Evolutionary conservation across 2,888 invertebrate species (phyloP), one percentile per base, ranked within the genome.

Genomic region (Lasioglossum morio): DNA sequence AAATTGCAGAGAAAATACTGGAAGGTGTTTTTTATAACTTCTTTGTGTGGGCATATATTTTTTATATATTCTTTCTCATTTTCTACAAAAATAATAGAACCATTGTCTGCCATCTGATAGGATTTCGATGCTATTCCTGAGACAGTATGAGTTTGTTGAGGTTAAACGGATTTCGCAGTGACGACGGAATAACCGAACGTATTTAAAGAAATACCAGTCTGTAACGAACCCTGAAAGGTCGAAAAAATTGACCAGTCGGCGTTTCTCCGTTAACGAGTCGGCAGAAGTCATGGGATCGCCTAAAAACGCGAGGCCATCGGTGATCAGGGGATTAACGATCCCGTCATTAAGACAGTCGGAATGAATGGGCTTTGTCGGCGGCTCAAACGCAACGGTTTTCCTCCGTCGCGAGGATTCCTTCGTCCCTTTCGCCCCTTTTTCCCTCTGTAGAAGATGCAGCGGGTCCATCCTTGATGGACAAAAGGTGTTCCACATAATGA

Each of bases 401-500:
- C 78, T 83, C 63, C 77, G 76, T 88, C 79, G 72, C 81, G 27
- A 79, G 79, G 83, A 88, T 84, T 85, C 72, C 84, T 86, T 87
- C 78, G 84, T 79, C 79, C 75, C 78, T 77, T 79, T 83, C 75
- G 80, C 79, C 79, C 88, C 81, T 81, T 81, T 80, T 86, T 77
- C 74, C 84, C 76, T 77, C 75, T 70, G 66, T 34, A 53, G 43
- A 66, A 66, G 77, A 73, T 57, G 83, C 87, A 87, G 81, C 86
- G 79, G 77, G 85, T 82, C 84, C 84, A 87, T 83, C 81, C 86
- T 81, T 81, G 86, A 73, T 82, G 88, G 89, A 91, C 92, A 92
- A 93, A 93, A 91, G 91, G 90, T 92, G 92, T 92, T 90, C 87
- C 87, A 83, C 83, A 84, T 92, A 92, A 94, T 92, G 92, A 93